Evolutionary conservation across 1,140 invertebrate species (phyloP).

Genomic region (Linepithema humile): DNA sequence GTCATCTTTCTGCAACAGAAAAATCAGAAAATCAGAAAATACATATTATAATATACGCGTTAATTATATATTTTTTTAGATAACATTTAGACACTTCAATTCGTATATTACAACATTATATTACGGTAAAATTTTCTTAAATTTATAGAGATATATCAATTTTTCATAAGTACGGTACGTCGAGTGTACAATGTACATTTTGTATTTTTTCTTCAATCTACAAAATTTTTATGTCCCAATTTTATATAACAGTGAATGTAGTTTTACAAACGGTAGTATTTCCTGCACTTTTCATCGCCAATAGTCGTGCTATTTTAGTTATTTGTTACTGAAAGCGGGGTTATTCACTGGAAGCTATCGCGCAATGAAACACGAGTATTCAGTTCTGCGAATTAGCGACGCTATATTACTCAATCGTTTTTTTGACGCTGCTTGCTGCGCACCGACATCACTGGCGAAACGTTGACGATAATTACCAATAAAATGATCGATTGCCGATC

Average conservation of each 20-base stretch:
- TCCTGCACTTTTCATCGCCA: slow-evolving; percentile 4
- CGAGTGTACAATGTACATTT: no score
- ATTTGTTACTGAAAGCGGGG: slow-evolving; percentile 37
- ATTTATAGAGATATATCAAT: no score
- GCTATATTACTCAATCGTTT: slow-evolving; percentile 52
- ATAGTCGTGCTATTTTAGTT: slow-evolving; percentile 8
- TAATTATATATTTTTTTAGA: neutral
- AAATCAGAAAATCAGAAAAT: neutral
- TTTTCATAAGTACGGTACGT: no score
- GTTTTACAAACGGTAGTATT: neutral
- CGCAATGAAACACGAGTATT: slow-evolving; percentile 25
- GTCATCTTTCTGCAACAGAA: slow-evolving; percentile 77
- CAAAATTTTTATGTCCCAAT: no score
- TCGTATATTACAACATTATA: neutral
- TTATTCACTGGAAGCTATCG: slow-evolving; percentile 35
- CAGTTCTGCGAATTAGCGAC: slow-evolving; percentile 41
- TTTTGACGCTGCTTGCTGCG: slow-evolving; percentile 29
- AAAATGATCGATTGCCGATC: slow-evolving; percentile 27
- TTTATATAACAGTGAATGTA: neutral
- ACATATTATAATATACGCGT: neutral
- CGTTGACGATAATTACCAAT: slow-evolving; percentile 33
- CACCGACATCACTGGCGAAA: slow-evolving; percentile 28
- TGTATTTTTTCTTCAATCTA: no score
- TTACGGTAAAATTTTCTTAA: neutral
- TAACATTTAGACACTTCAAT: neutral